These are phyloP conservation scores for Oscheius onirici DNA, from an alignment of 2,888 invertebrate species.

Conservation along the genomic window DNA sequence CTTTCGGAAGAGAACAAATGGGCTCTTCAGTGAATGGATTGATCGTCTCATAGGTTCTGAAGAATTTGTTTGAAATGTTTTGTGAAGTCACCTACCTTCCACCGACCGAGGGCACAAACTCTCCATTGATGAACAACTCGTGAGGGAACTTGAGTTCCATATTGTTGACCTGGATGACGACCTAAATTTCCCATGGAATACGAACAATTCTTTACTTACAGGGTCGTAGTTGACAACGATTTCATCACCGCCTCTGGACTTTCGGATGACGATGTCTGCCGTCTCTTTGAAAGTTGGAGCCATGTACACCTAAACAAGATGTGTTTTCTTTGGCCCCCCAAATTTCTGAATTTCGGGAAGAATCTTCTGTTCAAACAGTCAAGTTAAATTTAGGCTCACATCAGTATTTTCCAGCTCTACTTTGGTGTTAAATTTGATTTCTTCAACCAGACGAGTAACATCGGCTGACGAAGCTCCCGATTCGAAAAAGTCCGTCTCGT, in stretches of 20 bases:
- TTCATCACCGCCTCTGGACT: slow-evolving; percentile 75
- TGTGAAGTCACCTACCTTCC: slow-evolving; percentile 66
- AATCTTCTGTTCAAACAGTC: too few relatives aligned
- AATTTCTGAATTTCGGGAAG: too few relatives aligned
- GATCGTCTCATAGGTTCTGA: slow-evolving; percentile 74
- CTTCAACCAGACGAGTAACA: slow-evolving; percentile 90
- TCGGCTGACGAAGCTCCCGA: slow-evolving; percentile 98
- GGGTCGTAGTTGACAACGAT: slow-evolving; percentile 60
- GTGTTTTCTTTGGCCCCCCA: too few relatives aligned
- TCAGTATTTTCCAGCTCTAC: slow-evolving; percentile 85
- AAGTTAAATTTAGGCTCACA: slow-evolving; percentile 36
- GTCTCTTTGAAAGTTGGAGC: slow-evolving; percentile 88
- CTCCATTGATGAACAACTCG: slow-evolving; percentile 89
- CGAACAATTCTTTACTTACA: slow-evolving; percentile 37
- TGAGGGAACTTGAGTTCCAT: slow-evolving; percentile 86
- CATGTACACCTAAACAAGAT: slow-evolving; percentile 84
- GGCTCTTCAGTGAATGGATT: slow-evolving; percentile 86
- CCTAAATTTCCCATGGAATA: slow-evolving; percentile 21
- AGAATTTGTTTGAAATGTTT: not conserved
- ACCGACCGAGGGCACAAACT: slow-evolving; percentile 81
- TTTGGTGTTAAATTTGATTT: slow-evolving; percentile 76
- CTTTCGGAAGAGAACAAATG: slow-evolving; percentile 77
- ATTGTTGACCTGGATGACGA: slow-evolving; percentile 81
- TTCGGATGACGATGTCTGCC: slow-evolving; percentile 78
- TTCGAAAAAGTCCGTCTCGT: slow-evolving; percentile 88